Evolutionary conservation across 2,113 vertebrate genomes (phyloP).

Genomic region (Hystrix cristata): DNA sequence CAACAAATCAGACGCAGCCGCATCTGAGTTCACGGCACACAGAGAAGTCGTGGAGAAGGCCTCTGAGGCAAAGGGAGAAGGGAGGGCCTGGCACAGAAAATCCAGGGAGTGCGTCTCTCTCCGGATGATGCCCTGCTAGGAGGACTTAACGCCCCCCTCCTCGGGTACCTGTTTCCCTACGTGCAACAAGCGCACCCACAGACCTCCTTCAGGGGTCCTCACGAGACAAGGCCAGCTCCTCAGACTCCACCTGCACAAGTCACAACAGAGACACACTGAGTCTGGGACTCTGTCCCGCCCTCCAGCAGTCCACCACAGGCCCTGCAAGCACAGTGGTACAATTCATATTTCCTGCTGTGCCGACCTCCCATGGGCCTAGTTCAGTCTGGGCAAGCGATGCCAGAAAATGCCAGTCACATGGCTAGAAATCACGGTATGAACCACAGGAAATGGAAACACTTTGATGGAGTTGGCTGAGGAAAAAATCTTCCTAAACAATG

Average conservation of each 20-base stretch:
- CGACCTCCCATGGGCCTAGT: not conserved
- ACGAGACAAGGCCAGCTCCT: not conserved
- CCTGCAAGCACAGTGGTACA: not conserved
- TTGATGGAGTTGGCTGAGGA: not conserved
- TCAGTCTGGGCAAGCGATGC: not conserved
- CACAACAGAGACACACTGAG: not conserved
- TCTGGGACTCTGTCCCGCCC: not conserved
- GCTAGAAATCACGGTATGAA: not conserved
- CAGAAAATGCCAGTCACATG: not conserved
- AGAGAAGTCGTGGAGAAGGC: not conserved
- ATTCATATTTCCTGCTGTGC: not conserved
- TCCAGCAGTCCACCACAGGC: accelerated
- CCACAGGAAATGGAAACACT: not conserved
- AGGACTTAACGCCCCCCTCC: not conserved
- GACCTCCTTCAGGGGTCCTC: not conserved
- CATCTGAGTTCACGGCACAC: not conserved
- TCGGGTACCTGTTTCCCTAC: not conserved
- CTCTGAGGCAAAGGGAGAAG: not conserved
- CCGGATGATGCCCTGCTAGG: not conserved
- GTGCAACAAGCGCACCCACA: not conserved
- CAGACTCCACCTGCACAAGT: not conserved
- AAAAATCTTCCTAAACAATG: not conserved
- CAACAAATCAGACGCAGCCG: conserved; percentile 42
- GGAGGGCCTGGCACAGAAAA: not conserved
- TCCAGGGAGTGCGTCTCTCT: not conserved